A percentile compares a stretch with the other conserved stretches of the same genome.
phyloP scores from a whole-genome alignment of 2,113 vertebrate genomes.

The Entomyzon cyanotis region DNA sequence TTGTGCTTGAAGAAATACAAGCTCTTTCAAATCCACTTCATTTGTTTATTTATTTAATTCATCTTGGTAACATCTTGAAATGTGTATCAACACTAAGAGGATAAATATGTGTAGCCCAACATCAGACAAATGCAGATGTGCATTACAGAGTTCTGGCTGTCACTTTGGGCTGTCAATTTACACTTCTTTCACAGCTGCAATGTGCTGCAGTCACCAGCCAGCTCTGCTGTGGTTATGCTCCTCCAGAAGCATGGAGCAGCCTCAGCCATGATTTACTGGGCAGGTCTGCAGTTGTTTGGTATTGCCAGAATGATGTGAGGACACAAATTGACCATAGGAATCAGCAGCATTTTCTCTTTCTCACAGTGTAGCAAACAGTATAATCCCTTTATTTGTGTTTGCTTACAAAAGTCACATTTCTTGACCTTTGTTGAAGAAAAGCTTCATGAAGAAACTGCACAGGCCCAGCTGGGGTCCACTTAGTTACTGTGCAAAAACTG shows the following conservation, averaged over 20 bases:
- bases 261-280: background rate
- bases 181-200: background rate
- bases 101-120: background rate
- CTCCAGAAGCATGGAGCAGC: background rate
- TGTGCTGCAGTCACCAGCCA: background rate
- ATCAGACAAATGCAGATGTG: background rate
- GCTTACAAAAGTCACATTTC: background rate
- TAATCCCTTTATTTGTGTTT: background rate
- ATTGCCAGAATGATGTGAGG: background rate
- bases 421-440: background rate
- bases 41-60: background rate
- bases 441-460: background rate
- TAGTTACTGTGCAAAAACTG: background rate
- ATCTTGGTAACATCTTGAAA: background rate
- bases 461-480: background rate
- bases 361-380: background rate
- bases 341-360: background rate
- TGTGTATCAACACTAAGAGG: background rate
- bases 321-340: background rate
- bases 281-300: background rate
- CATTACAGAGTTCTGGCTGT: rapidly evolving
- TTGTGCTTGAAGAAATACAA: background rate
- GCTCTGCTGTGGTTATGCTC: background rate
- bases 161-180: background rate
- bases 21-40: background rate